A percentile compares a stretch with the other conserved stretches of the same genome.
Conservation (phyloP, 2,113 vertebrate genomes). For the Rostratula benghalensis region DNA sequence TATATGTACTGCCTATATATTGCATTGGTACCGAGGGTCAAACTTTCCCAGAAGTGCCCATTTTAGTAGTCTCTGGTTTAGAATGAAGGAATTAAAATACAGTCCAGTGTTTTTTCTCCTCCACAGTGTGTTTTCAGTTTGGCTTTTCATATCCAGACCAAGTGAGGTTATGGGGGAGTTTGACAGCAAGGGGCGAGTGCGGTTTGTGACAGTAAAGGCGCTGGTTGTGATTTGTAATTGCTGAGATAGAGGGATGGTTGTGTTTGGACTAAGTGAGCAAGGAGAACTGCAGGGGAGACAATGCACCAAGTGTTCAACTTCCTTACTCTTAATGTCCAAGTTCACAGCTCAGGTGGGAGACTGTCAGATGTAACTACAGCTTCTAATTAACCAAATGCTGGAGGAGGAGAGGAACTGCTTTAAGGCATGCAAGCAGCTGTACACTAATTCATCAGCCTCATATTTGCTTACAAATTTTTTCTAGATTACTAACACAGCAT, state of each 20-base stretch:
- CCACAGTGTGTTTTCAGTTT: background rate
- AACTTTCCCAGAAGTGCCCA: background rate
- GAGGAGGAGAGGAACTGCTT: background rate
- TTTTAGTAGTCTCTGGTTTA: background rate
- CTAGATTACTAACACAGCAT: slow-evolving; percentile 4
- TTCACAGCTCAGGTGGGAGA: background rate
- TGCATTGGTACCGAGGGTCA: background rate
- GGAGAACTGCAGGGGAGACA: background rate
- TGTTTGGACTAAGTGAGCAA: background rate
- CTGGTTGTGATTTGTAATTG: background rate
- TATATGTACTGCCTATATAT: background rate
- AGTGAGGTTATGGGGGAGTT: background rate
- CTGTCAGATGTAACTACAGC: background rate
- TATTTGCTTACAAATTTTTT: background rate
- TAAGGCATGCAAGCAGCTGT: background rate
- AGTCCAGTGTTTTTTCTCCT: background rate
- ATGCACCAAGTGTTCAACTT: background rate
- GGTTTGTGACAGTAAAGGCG: background rate
- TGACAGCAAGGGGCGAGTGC: background rate
- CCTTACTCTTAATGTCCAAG: background rate
- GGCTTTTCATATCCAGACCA: background rate
- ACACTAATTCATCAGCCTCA: background rate
- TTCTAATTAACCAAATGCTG: background rate
- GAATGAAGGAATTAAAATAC: background rate
- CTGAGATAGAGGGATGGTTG: background rate